Base-by-base conservation (phyloP, 2,888 invertebrate species). In the Mesochorus sp. region DNA sequence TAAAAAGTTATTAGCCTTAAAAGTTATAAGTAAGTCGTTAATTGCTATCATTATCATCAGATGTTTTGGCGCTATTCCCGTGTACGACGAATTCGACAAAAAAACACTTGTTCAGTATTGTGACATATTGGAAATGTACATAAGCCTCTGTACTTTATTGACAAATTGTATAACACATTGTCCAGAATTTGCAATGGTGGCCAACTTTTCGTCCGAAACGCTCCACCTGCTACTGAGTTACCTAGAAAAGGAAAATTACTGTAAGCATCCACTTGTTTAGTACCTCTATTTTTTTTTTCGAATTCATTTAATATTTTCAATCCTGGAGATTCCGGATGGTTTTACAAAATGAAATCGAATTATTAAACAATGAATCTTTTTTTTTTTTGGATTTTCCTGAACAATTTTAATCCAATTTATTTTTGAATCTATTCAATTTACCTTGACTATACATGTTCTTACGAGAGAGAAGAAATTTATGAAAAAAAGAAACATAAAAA, bases 71-170 rank as follows among this genome's bases (percentile, higher is more conserved):
- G 86, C 87, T 42, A 91, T 92, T 28, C 89, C 90, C 1, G 85
- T 88, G 55, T 85, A 86, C 70, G 83, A 91, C 1, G 87, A 85
- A 10, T n/a, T 34, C 2, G 89, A 86, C 47, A 90, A 91, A 12
- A 91, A 85, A 80, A 89, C 90, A 81, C 79, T 92, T 3, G 86
- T 89, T 1, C 85, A 92, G 49, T 92, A 92, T 80, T 90, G 91
- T 71, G 92, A 92, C 44, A 86, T 92, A 68, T 78, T 93, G 61
- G 92, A 92, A 86, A 93, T 93, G 93, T 91, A 92, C 80, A 87
- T 91, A 0, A 87, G 89, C 26, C 87, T 93, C 42, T 93, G 92
- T 79, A 86, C 87, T 17, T 85, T 92, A 17, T 84, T 93, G 42
- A 91, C 89, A 0, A 91, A 90, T 81, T 89, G 92, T 42, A 89